Conservation (phyloP, 2,797 vertebrate species). For the Rallus crepitans region DNA sequence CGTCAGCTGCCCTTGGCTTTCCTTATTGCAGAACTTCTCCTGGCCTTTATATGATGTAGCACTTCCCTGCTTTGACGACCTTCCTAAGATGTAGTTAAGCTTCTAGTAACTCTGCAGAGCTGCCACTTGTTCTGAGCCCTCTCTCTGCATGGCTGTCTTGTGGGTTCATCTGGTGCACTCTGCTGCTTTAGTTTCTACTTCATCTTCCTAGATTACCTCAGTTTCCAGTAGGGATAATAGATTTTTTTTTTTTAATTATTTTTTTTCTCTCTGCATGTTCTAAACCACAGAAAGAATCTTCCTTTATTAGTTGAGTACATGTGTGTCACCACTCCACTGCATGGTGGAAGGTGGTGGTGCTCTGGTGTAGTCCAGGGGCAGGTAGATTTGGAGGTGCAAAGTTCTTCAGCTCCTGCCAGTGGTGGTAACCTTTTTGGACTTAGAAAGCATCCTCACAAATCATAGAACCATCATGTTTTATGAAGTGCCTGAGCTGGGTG, state of each 20-base stretch:
- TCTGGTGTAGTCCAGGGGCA: background rate
- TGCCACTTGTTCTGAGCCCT: background rate
- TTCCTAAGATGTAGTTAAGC: background rate
- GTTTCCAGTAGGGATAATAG: background rate
- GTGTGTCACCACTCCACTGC: accelerated
- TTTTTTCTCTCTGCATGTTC: background rate
- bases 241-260: background rate
- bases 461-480: background rate
- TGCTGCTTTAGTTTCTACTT: background rate
- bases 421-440: background rate
- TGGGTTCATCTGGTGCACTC: accelerated
- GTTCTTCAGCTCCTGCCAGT: background rate
- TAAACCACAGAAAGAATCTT: background rate
- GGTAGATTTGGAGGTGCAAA: background rate
- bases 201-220: background rate
- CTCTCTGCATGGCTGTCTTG: background rate
- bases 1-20: background rate
- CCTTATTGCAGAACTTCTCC: background rate
- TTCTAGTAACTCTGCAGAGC: background rate
- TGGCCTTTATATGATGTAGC: background rate
- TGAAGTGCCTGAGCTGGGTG: background rate
- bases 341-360: background rate
- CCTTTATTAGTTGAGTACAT: accelerated
- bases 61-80: background rate
- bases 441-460: background rate